Conservation (phyloP, 2,797 vertebrate genomes). For the Megalops cyprinoides region DNA sequence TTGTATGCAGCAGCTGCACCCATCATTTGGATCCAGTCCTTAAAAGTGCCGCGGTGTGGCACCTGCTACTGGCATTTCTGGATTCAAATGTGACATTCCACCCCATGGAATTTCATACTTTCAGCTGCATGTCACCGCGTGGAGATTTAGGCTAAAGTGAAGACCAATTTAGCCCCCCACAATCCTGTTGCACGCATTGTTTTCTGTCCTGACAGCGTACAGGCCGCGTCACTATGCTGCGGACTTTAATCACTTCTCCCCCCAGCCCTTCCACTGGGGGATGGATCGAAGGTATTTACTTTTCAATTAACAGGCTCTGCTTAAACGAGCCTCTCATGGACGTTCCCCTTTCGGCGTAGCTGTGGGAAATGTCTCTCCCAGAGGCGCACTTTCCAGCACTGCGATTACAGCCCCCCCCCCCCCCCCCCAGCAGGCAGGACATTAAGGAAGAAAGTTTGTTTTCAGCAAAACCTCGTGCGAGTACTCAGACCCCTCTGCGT, state of each 20-base stretch:
- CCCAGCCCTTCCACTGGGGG: not conserved
- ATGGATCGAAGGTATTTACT: constrained; percentile 25
- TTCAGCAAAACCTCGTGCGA: not conserved
- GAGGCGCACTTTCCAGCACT: constrained; percentile 16
- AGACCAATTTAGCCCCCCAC: not conserved
- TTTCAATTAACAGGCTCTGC: constrained; percentile 33
- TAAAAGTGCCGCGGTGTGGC: not conserved
- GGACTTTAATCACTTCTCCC: not conserved
- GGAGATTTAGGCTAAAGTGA: not conserved
- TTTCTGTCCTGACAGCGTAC: not conserved
- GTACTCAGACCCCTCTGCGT: not conserved
- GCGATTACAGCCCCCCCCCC: not conserved
- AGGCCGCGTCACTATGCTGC: not conserved
- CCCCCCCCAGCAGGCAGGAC: not conserved
- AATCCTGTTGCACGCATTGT: not conserved
- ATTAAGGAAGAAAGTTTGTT: constrained; percentile 2
- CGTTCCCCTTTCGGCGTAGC: constrained; percentile 18
- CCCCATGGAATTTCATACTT: not conserved
- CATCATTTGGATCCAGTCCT: not conserved
- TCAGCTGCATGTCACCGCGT: not conserved
- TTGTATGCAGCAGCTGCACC: not conserved
- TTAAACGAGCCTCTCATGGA: constrained; percentile 27
- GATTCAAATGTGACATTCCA: not conserved
- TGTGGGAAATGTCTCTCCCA: constrained; percentile 36
- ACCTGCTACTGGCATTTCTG: not conserved